Evolutionary conservation across 2,113 vertebrate species (phyloP), one percentile per base, ranked within the genome.

Genomic region (Alethe castanea): DNA sequence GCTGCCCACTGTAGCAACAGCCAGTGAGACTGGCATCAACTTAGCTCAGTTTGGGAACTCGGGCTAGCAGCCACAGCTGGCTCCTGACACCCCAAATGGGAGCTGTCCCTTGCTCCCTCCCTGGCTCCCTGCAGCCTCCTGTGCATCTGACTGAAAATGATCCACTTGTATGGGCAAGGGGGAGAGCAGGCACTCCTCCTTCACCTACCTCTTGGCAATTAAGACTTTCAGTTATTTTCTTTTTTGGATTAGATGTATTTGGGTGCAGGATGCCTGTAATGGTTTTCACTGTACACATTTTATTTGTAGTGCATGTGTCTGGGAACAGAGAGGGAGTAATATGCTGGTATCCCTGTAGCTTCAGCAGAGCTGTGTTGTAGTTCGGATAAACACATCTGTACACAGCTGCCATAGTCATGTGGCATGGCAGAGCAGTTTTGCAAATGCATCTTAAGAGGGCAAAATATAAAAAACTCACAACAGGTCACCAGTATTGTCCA

Each of bases 1-100:
- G 98, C 98, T 98, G 98, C 98, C 98, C 98, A 98, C 96, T 98
- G 97, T 96, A 98, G 98, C 98, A 98, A 95, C 97, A 98, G 98
- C 98, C 98, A 97, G 98, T 31, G 69, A 96, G 98, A 98, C 98
- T 98, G 98, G 98, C 98, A 98, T 98, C 97, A 97, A 98, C 98
- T 98, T 98, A 98, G 96, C 98, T 98, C 85, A 57, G 96, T 98
- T 98, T 97, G 98, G 98, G 97, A 97, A 95, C 97, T 98, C 87
- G 26, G 95, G 96, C 97, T 80, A 88, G 86, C 93, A 96, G 96
- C 93, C 91, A 60, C 92, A 94, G 96, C 97, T 97, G 94, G 96
- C 96, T 98, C 81, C 92, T 95, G 97, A 95, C 97, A 97, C 88
- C 94, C 95, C 56, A 92, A 97, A 97, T 12, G 82, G 91, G 72